Base-by-base conservation (phyloP, 2,888 invertebrate genomes). In the Mongoloraphidia duomilia region DNA sequence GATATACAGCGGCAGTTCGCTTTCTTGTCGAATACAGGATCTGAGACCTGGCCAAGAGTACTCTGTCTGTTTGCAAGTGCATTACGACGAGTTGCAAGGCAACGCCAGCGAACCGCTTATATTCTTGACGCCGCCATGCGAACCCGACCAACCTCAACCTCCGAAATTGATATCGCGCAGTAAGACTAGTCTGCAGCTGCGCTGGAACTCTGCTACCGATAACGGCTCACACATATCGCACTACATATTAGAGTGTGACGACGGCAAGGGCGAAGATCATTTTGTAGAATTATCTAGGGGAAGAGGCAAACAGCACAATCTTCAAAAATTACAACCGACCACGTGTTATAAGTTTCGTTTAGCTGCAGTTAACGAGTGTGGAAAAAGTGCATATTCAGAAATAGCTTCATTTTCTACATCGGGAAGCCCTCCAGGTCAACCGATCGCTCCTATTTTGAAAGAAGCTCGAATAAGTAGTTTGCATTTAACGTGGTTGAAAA, bases 41-140 rank as follows among this genome's bases (percentile, higher is more conserved):
- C 71, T 92, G 60, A 79, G 82, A 64, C 91, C 92, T 11, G 88
- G 87, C n/a, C 84, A 85, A 63, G 87, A 88, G 63, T 92, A 91
- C 69, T 80, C 83, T 52, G 82, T 91, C 57, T 83, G 86, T 60
- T 72, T 86, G 55, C 84, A 84, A 67, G 85, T 87, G 57, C 79
- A 82, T 60, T 69, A 84, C 54, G 85, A 88, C 55, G 81, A 80
- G 61, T 63, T 83, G 53, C 79, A 80, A 54, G 89, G 89, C 46
- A 76, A 79, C 38, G 79, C 83, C 9, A 85, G 86, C 51, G 84
- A 84, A 61, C 81, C 86, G 49, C 79, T 82, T 51, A 81, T 80
- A 57, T 90, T 92, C 70, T 77, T 77, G 55, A 92, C 92, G 35
- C 82, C 82, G 17, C 66, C 84, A 50, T 89, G 89, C 62, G 84